A percentile compares a stretch with the other conserved stretches of the same genome.
Conservation (phyloP, 2,797 vertebrate genomes). For the Rhinoraja longicauda region DNA sequence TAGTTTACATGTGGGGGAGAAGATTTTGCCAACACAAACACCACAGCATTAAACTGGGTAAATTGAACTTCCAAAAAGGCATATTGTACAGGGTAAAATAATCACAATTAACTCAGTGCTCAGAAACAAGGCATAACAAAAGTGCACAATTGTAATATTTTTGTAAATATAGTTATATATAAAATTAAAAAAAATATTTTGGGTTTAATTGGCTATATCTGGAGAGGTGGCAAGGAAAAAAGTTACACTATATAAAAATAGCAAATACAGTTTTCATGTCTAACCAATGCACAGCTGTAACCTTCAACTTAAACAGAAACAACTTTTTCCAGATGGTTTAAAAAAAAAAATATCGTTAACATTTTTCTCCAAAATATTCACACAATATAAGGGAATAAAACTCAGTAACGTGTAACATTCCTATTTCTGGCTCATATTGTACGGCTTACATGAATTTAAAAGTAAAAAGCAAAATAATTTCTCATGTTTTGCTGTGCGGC, state of each 20-base stretch:
- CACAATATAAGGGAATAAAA: conserved; percentile 8
- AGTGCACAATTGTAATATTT: conserved; percentile 32
- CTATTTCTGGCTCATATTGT: conserved; percentile 5
- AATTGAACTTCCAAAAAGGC: conserved; percentile 28
- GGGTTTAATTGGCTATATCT: background rate
- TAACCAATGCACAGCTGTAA: background rate
- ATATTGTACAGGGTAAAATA: conserved; percentile 32
- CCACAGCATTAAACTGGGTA: conserved; percentile 21
- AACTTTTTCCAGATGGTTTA: background rate
- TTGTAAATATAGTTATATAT: background rate
- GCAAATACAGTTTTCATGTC: background rate
- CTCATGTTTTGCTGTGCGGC: background rate
- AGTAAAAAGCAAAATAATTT: background rate
- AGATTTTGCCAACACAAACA: background rate
- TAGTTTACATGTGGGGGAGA: background rate
- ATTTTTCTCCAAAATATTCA: conserved; percentile 21
- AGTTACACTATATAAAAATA: background rate
- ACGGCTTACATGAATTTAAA: background rate
- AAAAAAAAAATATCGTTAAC: background rate
- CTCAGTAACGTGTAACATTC: background rate
- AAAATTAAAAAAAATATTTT: background rate
- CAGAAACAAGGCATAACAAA: conserved; percentile 36
- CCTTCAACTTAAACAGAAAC: background rate
- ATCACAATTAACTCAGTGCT: conserved; percentile 35
- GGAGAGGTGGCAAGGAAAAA: conserved; percentile 28